A percentile compares a stretch with the other conserved stretches of the same genome.
Evolutionary conservation across 2,888 invertebrate genomes (phyloP).

Genomic region (Cetonia aurata): DNA sequence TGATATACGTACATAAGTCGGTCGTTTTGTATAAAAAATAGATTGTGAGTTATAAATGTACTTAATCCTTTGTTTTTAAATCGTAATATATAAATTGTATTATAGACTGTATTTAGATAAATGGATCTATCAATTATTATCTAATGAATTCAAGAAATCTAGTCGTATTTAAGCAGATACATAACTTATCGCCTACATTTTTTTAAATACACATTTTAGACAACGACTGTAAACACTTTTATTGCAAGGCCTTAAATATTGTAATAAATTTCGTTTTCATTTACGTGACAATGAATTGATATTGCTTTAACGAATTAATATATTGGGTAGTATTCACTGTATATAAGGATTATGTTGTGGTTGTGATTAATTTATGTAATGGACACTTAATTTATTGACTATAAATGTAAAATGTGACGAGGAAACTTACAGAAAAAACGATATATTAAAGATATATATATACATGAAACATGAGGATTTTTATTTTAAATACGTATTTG

Average conservation of each 20-base stretch:
- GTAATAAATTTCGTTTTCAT: constrained; percentile 9
- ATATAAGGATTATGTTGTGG: constrained; percentile 34
- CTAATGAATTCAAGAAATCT: not conserved
- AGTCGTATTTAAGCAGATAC: not conserved
- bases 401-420: constrained; percentile 29
- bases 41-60: no score
- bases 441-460: constrained; percentile 18
- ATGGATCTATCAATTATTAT: constrained; percentile 1
- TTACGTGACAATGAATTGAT: not conserved
- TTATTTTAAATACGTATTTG: not conserved
- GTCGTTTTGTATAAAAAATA: no score
- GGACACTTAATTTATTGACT: constrained; percentile 24
- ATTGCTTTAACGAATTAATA: constrained; percentile 37
- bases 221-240: constrained; percentile 36
- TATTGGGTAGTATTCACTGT: constrained; percentile 4
- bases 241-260: constrained; percentile 34
- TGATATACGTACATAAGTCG: not conserved
- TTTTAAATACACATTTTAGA: constrained; percentile 26
- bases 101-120: constrained; percentile 7
- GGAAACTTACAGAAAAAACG: not conserved
- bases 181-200: constrained; percentile 26
- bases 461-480: not conserved
- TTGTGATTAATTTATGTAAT: constrained; percentile 35
- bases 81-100: not conserved
- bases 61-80: not conserved